Evolutionary conservation across 2,888 invertebrate species (phyloP), one percentile per base, ranked within the genome.

Genomic region (Drosophila rellima): DNA sequence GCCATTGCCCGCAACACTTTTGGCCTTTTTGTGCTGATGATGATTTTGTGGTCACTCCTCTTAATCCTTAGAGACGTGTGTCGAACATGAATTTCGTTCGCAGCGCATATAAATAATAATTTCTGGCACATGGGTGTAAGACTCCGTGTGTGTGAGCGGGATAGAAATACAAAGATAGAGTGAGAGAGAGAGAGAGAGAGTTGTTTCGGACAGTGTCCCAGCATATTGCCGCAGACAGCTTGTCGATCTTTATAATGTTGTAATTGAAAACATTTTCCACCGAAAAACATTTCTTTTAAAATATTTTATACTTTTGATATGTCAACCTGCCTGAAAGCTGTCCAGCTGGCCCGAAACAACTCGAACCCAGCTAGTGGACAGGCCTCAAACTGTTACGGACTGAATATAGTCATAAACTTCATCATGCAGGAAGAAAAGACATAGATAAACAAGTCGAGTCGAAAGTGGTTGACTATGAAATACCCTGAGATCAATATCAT

Each of bases 161-260:
- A 56, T 1, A 52, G 13, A 40, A n/a, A 31, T 5, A 10, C 17
- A n/a, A 13, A 18, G 26, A 4, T n/a, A 47, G 26, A 29, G 10
- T 10, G 11, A 10, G 26, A 7, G 39, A 29, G 17, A 11, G 15
- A 26, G n/a, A 18, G 40, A 31, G 18, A 7, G n/a, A 18, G 26
- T 65, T 50, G 45, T 70, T 67, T 68, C 18, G 66, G 59, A 54
- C 66, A 50, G 51, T 56, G 75, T 70, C 65, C 77, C 18, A 57
- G 74, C 82, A 85, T 85, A 88, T 88, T 90, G 89, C 82, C 82
- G 82, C 75, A 90, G 91, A 91, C 92, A 91, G 91, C 90, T 91
- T 92, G 92, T 91, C 91, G 91, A 92, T 92, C 91, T 91, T 90
- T 91, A 91, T 92, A 92, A 92, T 90, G 90, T 86, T 90, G 91